These are phyloP conservation scores for Thereva nobilitata DNA, from an alignment of 2,888 invertebrate species.

Conservation along the genomic window DNA sequence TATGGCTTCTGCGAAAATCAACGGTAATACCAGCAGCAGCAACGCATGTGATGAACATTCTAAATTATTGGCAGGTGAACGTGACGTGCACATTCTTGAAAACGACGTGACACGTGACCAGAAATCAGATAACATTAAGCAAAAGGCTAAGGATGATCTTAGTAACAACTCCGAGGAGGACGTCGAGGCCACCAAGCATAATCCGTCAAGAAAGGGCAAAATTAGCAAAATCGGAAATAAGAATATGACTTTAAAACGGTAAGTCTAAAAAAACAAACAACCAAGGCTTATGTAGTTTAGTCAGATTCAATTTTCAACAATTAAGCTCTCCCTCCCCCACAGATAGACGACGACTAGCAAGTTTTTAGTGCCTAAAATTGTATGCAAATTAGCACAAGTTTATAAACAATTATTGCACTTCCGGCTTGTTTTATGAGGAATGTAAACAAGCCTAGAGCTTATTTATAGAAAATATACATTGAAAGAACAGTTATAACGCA, in stretches of 20 bases:
- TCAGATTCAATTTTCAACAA: too few species aligned
- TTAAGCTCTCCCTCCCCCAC: too few species aligned
- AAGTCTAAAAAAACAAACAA: constrained; percentile 36
- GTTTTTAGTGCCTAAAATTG: too few species aligned
- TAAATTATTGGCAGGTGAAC: constrained; percentile 40
- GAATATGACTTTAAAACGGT: constrained; percentile 56
- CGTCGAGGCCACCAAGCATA: constrained; percentile 14
- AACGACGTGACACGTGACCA: constrained; percentile 37
- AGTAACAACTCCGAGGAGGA: constrained; percentile 24
- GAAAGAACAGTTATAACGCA: too few species aligned
- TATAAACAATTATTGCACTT: too few species aligned
- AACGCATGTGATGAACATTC: constrained; percentile 40
- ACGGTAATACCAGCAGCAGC: constrained; percentile 6
- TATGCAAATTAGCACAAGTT: too few species aligned
- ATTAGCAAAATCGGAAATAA: constrained; percentile 53
- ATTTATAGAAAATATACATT: too few species aligned
- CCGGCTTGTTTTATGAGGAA: too few species aligned
- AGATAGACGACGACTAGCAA: too few species aligned
- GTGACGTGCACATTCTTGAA: constrained; percentile 33
- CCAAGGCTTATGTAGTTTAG: not conserved
- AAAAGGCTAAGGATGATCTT: constrained; percentile 17
- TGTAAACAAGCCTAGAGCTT: too few species aligned
- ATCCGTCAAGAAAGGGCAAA: constrained; percentile 51
- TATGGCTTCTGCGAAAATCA: not conserved
- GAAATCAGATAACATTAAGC: constrained; percentile 36